Conservation (phyloP, 2,888 invertebrate genomes). For the Ectemnius continuus region DNA sequence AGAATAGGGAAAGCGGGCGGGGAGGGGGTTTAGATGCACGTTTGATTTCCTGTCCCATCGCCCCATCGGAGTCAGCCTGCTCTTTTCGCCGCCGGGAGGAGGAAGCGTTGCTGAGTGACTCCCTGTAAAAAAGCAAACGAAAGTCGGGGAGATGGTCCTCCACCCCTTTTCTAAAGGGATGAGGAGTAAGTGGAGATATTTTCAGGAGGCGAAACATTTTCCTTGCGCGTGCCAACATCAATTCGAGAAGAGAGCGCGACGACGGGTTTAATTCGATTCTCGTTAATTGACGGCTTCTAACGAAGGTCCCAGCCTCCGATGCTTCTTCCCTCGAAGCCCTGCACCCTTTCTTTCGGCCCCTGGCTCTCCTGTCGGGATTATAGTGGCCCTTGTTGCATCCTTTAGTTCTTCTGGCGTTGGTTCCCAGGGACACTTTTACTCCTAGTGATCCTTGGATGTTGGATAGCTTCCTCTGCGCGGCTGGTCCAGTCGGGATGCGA, state of each 20-base stretch:
- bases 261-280: constrained; percentile 63
- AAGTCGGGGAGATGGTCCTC: background rate
- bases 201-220: constrained; percentile 33
- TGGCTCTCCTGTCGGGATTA: background rate
- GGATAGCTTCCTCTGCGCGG: background rate
- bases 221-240: constrained; percentile 41
- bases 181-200: constrained; percentile 40
- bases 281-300: constrained; percentile 69
- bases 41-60: constrained; percentile 49
- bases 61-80: constrained; percentile 9
- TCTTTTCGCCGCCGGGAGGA: constrained; percentile 14
- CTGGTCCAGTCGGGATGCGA: constrained; percentile 5
- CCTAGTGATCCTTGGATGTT: constrained; percentile 5
- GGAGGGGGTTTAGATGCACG: constrained; percentile 21
- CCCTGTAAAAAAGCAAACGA: constrained; percentile 39
- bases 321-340: constrained; percentile 36
- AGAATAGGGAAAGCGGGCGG: constrained; percentile 15
- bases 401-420: too few species aligned
- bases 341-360: constrained; percentile 30
- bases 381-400: too few species aligned
- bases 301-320: constrained; percentile 53
- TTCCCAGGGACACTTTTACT: constrained; percentile 21
- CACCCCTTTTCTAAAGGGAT: background rate
- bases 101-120: constrained; percentile 21
- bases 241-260: constrained; percentile 33